Evolutionary conservation across 1,140 invertebrate genomes (phyloP), one percentile per base, ranked within the genome.

Genomic region (Dufourea novaeangliae): DNA sequence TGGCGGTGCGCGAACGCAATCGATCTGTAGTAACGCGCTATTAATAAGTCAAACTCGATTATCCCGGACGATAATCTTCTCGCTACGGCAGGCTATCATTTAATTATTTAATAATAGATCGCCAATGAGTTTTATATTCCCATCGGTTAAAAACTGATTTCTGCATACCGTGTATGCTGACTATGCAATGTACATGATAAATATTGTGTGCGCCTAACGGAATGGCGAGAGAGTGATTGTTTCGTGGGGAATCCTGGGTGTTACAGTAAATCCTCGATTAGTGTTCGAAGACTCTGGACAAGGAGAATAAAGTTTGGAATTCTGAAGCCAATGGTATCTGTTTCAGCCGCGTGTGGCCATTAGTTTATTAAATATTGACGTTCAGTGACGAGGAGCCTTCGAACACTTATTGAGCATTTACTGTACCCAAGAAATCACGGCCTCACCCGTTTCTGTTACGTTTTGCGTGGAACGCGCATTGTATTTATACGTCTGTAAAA

Each of bases 131-230:
- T 84, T 80, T 86, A 80, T 85, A 81, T 78, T 32, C 12, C 34
- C 57, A 69, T 73, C 83, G 69, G n/a, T n/a, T n/a, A n/a, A 74
- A 72, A 87, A 74, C 59, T 7, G 54, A 61, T 73, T n/a, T 17
- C 7, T 86, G 85, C 87, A 88, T 88, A 88, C 87, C 68, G 81
- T 88, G 87, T 88, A 88, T 88, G 87, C 83, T 52, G 44, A 73
- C n/a, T 22, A 17, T 32, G n/a, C n/a, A 44, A 20, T 46, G 20
- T 67, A 25, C 17, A 25, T 52, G 22, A 29, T 27, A 71, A 71
- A 52, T 57, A 67, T 86, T 83, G 87, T 86, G 68, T 86, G 85
- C 69, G 57, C 76, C 76, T 37, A 66, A 29, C 71, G 74, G 75
- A n/a, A n/a, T n/a, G n/a, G n/a, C n/a, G n/a, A n/a, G n/a, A n/a